phyloP scores from a whole-genome alignment of 2,797 vertebrate species.

The Eutrigla gurnardus region DNA sequence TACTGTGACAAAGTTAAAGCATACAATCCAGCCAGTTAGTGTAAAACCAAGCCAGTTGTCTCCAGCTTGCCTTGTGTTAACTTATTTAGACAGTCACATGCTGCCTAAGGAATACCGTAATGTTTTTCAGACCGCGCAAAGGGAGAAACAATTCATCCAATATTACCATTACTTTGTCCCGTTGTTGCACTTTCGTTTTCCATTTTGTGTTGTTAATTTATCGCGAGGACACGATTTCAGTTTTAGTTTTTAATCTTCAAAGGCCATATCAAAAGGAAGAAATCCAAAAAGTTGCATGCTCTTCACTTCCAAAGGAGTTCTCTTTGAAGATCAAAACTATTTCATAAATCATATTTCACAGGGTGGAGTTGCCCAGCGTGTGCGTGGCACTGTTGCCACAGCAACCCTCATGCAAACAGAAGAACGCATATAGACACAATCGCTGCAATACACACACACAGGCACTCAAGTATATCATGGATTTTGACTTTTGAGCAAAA shows the following conservation, averaged over 20 bases:
- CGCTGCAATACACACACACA: slow-evolving; percentile 26
- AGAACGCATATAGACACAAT: slow-evolving; percentile 22
- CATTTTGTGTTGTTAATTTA: slow-evolving; percentile 62
- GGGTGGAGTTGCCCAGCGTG: slow-evolving; percentile 46
- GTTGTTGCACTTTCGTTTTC: slow-evolving; percentile 38
- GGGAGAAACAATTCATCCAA: slow-evolving; percentile 20
- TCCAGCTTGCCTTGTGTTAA: slow-evolving; percentile 10
- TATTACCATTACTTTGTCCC: not conserved
- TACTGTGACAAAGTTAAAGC: slow-evolving; percentile 15
- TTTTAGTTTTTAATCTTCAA: slow-evolving; percentile 71
- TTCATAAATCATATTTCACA: slow-evolving; percentile 76
- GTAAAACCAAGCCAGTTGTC: slow-evolving; percentile 3
- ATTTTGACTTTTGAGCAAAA: slow-evolving; percentile 54
- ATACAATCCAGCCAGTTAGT: not conserved
- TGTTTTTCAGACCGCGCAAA: slow-evolving; percentile 28
- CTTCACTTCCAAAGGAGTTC: slow-evolving; percentile 49
- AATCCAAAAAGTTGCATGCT: slow-evolving; percentile 47
- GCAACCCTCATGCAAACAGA: slow-evolving; percentile 56
- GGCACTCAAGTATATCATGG: slow-evolving; percentile 37
- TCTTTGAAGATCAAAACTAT: slow-evolving; percentile 76
- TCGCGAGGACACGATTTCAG: slow-evolving; percentile 35
- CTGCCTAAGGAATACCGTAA: slow-evolving; percentile 11
- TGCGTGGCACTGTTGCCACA: slow-evolving; percentile 57
- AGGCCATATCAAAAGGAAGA: slow-evolving; percentile 60
- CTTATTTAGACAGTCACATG: slow-evolving; percentile 31